Evolutionary conservation across 2,888 invertebrate species (phyloP), one percentile per base, ranked within the genome.

Genomic region (Tiliacea citrago): DNA sequence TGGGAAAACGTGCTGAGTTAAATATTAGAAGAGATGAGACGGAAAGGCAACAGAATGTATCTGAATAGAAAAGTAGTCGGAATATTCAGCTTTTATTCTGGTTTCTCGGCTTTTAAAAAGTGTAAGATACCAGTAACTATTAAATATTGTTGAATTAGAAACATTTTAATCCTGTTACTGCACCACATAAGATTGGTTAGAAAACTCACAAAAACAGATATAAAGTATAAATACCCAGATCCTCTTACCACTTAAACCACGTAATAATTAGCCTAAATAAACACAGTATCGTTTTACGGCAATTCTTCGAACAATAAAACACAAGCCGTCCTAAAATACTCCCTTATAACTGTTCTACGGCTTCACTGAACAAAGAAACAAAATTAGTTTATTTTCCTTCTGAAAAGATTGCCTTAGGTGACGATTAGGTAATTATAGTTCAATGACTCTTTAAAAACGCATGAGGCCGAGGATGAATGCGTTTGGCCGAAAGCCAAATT

Each of bases 391-490:
- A 74, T 82, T 68, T 73, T 73, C 51, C 35, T 65, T 21, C n/a
- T 47, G 51, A 45, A 49, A 58, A 68, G 35, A 62, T 51, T 12
- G 45, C 55, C 62, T 62, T 75, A 82, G 72, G 74, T 84, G 84
- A 66, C 65, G 77, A 86, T 86, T 85, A 85, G 85, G 85, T 88
- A 89, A 89, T 88, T 83, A 87, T 84, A 85, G 89, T 88, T 87
- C 86, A 89, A 86, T 88, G 89, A 89, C 90, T 86, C 75, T 80
- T 70, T 73, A 68, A 82, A 81, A 76, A 81, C 80, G 86, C 83
- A 81, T 72, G 75, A 61, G 75, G 69, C 74, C 75, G 84, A 73
- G 80, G 73, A 73, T 77, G 77, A 76, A 63, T 82, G 82, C 77
- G 83, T 75, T 82, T 89, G 89, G 90, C 83, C 55, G 55, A 58